Evolutionary conservation across 2,888 invertebrate genomes (phyloP).

Genomic region (Cheilosia variabilis): DNA sequence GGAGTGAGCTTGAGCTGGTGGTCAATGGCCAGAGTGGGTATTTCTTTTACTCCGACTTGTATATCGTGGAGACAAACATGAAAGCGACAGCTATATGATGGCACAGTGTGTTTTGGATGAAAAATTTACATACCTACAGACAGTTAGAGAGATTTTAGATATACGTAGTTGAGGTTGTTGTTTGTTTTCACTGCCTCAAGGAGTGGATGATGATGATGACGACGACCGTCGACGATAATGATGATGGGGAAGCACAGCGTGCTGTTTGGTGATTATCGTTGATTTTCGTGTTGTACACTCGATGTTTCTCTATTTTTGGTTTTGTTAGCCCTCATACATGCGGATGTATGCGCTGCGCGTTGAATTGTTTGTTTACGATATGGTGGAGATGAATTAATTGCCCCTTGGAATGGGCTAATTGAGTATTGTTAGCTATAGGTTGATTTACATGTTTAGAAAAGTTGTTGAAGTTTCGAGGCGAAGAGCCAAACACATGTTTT

Average conservation of each 20-base stretch:
- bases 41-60: conserved; percentile 7
- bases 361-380: conserved; percentile 62
- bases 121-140: conserved; percentile 50
- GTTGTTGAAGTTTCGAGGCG: conserved; percentile 1
- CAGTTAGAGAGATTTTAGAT: conserved; percentile 42
- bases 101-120: background rate
- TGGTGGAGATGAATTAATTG: conserved; percentile 66
- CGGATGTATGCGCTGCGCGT: background rate
- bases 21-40: conserved; percentile 28
- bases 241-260: conserved; percentile 37
- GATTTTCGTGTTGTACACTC: conserved; percentile 29
- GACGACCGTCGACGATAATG: conserved; percentile 16
- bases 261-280: conserved; percentile 46
- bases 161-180: conserved; percentile 24
- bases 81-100: conserved; percentile 36
- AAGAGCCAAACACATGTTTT: background rate
- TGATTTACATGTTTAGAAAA: conserved; percentile 48
- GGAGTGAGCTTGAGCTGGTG: background rate
- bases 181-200: conserved; percentile 42
- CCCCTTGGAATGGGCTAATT: conserved; percentile 56
- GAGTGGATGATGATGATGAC: conserved; percentile 15
- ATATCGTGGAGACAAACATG: conserved; percentile 1
- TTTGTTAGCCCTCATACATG: conserved; percentile 8
- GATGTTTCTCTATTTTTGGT: conserved; percentile 8
- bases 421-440: conserved; percentile 51